Evolutionary conservation across 2,113 vertebrate species (phyloP), one percentile per base, ranked within the genome.

Genomic region (Cavia aperea): DNA sequence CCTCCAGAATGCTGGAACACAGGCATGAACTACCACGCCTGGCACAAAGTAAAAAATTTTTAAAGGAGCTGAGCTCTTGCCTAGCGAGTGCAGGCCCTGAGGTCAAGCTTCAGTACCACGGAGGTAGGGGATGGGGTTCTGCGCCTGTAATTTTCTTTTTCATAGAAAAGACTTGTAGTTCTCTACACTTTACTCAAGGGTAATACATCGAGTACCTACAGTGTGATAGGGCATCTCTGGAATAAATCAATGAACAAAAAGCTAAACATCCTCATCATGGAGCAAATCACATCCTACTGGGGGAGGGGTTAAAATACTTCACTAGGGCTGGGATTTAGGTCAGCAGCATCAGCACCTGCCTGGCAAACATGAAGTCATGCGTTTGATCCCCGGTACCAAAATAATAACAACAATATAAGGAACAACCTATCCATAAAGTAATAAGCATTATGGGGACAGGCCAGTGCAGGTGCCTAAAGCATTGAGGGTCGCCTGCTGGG

Each of bases 191-290:
- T 65, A 90, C 26, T 87, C 43, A 79, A 46, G 46, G 88, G 49
- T 39, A 92, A 77, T 8, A 49, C 70, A 85, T 5, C 58, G 7
- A 36, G 70, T 24, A 13, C 68, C 73, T 63, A 56, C 1, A 18
- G 78, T 1, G 0, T 10, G 31, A 89, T 18, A 91, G 24, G 79
- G 18, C 85, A 62, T 39, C 84, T 77, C 77, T 84, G 43, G 16
- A 51, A 31, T 73, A 79, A 88, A 89, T 46, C 56, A 73, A 36
- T 81, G 33, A 89, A 89, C 56, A 93, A 92, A 43, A n/a, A 86
- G 66, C 82, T 51, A 89, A 92, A 91, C 39, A 81, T 49, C 58
- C 49, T 56, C 39, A 58, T 56, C 23, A 46, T 8, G n/a, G 39
- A 92, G 39, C 19, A 77, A 7, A 51, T 79, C 36, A 56, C 23